Evolutionary conservation across 2,113 vertebrate species (phyloP), one percentile per base, ranked within the genome.

Genomic region (Corythoichthys intestinalis): DNA sequence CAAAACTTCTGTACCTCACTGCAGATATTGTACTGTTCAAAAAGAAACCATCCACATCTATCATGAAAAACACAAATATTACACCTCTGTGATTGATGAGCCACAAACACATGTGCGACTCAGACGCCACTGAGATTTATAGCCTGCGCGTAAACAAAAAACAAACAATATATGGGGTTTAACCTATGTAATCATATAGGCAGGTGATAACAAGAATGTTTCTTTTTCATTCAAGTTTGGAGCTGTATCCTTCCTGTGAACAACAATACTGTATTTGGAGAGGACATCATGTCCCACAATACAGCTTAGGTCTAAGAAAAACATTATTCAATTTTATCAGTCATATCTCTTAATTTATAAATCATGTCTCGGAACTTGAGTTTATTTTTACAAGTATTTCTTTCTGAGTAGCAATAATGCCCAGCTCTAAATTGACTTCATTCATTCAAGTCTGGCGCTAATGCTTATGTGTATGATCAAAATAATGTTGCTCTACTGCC

Each of bases 401-500:
- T 91, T 91, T 87, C 85, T 85, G 11, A 87, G 75, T 76, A 89
- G 86, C 83, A 91, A 92, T 93, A 92, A 92, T 90, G 91, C 91
- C 91, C 91, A 92, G 4, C 10, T 12, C 3, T 48, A 48, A 48
- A 12, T 48, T 48, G 12, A 48, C 47, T 13, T 3, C 10, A 48
- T 13, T 13, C 12, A 48, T 13, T 8, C 92, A 92, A 91, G 90
- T 90, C 83, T 77, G 82, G 88, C 90, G 91, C 90, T 3, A 89
- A 88, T 85, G 88, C 90, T 92, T 93, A 90, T 91, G 92, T 92
- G 92, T 92, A 92, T 91, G 90, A 92, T 92, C 88, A 91, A 92
- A 92, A 12, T 48, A 44, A 44, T 44, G 41, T 44, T 8, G 9
- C 1, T 4, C 41, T 7, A 48, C 47, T 48, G 47, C 47, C 3